A percentile compares a stretch with the other conserved stretches of the same genome.
phyloP scores from a whole-genome alignment of 2,888 invertebrate genomes.

The Pemphredon lugubris region DNA sequence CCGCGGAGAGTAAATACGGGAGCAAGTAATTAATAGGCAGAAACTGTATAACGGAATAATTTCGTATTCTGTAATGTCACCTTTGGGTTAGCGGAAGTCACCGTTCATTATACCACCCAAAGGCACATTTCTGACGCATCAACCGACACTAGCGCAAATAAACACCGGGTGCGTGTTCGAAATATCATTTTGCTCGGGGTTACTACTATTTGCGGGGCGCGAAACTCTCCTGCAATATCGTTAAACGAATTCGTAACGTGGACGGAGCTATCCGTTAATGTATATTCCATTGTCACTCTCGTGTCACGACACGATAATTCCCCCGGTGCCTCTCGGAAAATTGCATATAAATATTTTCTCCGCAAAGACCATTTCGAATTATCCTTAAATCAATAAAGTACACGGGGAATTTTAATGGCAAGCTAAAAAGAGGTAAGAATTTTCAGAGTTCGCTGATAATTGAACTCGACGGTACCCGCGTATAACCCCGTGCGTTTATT shows the following conservation, averaged over 20 bases:
- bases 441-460: too few species aligned
- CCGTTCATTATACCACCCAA: slow-evolving; percentile 31
- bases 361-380: too few species aligned
- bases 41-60: neutral
- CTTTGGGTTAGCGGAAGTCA: neutral
- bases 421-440: too few species aligned
- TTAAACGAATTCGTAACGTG: slow-evolving; percentile 34
- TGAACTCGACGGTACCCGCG: too few species aligned
- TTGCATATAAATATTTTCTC: too few species aligned
- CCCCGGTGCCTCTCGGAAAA: too few species aligned
- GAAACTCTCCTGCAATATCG: slow-evolving; percentile 35
- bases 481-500: too few species aligned
- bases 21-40: neutral
- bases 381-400: too few species aligned
- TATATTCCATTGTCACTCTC: too few species aligned
- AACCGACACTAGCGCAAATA: slow-evolving; percentile 26
- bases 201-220: slow-evolving; percentile 20
- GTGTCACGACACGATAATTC: too few species aligned
- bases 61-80: neutral
- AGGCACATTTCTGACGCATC: slow-evolving; percentile 19
- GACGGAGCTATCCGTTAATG: slow-evolving; percentile 13
- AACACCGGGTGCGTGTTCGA: slow-evolving; percentile 26
- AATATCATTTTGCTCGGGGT: slow-evolving; percentile 38
- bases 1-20: neutral
- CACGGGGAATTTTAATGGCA: too few species aligned